A percentile compares a stretch with the other conserved stretches of the same genome.
Conservation (phyloP, 1,140 invertebrate species). For the Drosophila murphyi region DNA sequence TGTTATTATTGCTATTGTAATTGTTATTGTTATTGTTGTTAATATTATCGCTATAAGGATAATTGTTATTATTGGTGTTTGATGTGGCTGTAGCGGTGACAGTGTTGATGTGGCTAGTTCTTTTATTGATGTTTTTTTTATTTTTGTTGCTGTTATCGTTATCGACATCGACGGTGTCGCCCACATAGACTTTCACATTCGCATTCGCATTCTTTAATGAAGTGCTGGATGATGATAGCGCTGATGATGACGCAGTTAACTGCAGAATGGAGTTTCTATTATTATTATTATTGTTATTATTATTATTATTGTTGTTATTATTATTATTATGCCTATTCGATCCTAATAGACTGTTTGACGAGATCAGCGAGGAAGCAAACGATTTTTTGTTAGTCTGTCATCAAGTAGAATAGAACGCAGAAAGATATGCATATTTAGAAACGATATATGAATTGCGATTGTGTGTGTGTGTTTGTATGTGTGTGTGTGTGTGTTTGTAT, state of each 20-base stretch:
- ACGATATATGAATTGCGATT: conserved; percentile 49
- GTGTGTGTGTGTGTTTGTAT: no score
- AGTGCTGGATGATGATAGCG: conserved; percentile 65
- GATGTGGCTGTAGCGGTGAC: conserved; percentile 67
- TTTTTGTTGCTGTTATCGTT: conserved; percentile 31
- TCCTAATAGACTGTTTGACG: conserved; percentile 84
- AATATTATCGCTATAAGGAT: conserved; percentile 52
- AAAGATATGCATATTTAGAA: conserved; percentile 59
- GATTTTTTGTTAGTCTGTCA: conserved; percentile 84
- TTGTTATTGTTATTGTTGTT: conserved; percentile 57
- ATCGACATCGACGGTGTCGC: conserved; percentile 71
- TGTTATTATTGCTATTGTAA: conserved; percentile 67
- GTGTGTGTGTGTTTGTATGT: background rate
- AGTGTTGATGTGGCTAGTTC: conserved; percentile 68
- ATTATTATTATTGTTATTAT: conserved; percentile 44
- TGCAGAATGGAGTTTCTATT: conserved; percentile 76
- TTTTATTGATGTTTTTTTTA: conserved; percentile 50
- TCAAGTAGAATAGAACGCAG: conserved; percentile 62
- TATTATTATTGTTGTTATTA: conserved; percentile 16
- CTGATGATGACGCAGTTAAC: conserved; percentile 64
- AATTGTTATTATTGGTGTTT: conserved; percentile 64
- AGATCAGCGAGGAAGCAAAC: conserved; percentile 84
- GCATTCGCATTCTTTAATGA: conserved; percentile 61
- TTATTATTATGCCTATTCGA: conserved; percentile 72
- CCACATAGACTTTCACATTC: conserved; percentile 74